Base-by-base conservation (phyloP, 2,113 vertebrate species). In the Willisornis vidua region DNA sequence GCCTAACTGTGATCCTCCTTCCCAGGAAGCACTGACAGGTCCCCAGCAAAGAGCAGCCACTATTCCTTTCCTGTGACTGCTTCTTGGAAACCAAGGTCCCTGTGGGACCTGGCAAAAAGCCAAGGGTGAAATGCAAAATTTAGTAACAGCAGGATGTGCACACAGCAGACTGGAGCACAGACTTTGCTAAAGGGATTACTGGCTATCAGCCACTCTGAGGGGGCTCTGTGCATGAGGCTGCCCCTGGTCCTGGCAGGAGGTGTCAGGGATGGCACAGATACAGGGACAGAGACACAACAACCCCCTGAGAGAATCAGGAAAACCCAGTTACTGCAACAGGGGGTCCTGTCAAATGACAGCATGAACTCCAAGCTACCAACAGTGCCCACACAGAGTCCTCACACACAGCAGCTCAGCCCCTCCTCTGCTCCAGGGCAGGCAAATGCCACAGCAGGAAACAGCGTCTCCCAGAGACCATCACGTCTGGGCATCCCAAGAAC, bases 61-160 rank as follows among this genome's bases (percentile, higher is more conserved):
- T 58, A 61, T 5, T 81, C 73, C 79, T 77, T 58, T 86, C 33
- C 70, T 86, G 6, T 46, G 62, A 80, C 70, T 51, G 61, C 86
- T 85, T 88, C 54, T 35, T 90, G 70, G 80, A 93, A 94, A 84
- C 35, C 35, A 72, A 37, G n/a, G 18, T 89, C 31, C 77, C 57
- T 35, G 8, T 12, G 52, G 85, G 76, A 89, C 46, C 41, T 67
- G 86, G 94, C 41, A 68, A 82, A 84, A 81, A 77, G 52, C 79
- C 83, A 92, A 19, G 68, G 83, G 62, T 82, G 92, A 92, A 96
- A 79, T 31, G 43, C 61, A 95, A 89, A 81, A 92, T 94, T 87
- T 78, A 93, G 54, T 14, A 89, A 85, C 76, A 81, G 73, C 65
- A 55, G 52, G 76, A 89, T 83, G 79, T 80, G 82, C 89, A 78